Percentiles rank a stretch among this genome's conserved stretches.
phyloP scores from a whole-genome alignment of 2,888 invertebrate species.

The Agrochola macilenta region DNA sequence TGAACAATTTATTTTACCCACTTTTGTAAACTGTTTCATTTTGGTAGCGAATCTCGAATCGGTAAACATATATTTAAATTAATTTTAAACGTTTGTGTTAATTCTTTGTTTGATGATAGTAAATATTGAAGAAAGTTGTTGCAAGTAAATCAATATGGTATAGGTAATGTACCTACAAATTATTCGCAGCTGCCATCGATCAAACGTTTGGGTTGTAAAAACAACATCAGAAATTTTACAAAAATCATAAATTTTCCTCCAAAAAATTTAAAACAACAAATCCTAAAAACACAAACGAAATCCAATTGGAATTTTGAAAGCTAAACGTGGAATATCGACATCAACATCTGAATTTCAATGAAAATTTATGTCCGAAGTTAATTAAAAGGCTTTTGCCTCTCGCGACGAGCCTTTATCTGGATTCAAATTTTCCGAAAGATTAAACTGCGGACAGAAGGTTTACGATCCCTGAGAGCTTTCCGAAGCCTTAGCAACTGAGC shows the following conservation, averaged over 20 bases:
- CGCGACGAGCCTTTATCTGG: constrained; percentile 74
- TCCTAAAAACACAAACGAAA: constrained; percentile 25
- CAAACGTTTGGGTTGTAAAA: neutral
- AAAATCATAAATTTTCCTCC: neutral
- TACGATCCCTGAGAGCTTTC: constrained; percentile 76
- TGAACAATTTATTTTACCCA: constrained; percentile 61
- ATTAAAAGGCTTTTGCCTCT: constrained; percentile 73
- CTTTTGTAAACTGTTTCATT: constrained; percentile 53
- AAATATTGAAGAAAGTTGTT: neutral
- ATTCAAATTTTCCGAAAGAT: constrained; percentile 81
- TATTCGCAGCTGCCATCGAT: neutral
- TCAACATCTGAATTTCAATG: constrained; percentile 60
- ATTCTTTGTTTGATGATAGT: neutral
- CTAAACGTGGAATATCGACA: constrained; percentile 49
- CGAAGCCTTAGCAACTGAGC: constrained; percentile 71
- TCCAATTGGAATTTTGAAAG: constrained; percentile 38
- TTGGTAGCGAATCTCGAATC: constrained; percentile 9
- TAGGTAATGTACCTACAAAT: neutral
- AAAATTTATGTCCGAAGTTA: constrained; percentile 71
- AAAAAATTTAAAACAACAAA: constrained; percentile 28
- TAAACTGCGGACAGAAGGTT: constrained; percentile 80
- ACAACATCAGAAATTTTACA: neutral
- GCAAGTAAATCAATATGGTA: neutral
- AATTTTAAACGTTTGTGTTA: neutral
- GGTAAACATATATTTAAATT: constrained; percentile 12